A percentile compares a stretch with the other conserved stretches of the same genome.
phyloP scores from a whole-genome alignment of 2,113 vertebrate species.

The Lota lota region DNA sequence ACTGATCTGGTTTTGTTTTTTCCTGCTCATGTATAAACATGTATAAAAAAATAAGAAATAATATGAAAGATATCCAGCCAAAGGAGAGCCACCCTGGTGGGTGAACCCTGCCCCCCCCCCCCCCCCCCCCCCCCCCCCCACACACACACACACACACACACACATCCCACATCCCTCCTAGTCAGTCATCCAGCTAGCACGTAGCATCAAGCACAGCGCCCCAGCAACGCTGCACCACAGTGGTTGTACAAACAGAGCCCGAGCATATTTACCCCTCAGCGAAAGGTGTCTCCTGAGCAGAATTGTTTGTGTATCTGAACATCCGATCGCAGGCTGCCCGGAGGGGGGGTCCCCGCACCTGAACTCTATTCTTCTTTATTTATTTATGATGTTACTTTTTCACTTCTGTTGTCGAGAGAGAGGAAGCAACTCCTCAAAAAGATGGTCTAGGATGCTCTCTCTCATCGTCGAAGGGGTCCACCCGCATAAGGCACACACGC shows the following conservation, averaged over 20 bases:
- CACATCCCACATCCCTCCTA: not conserved
- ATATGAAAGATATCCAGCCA: too few species aligned
- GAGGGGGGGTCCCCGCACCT: slow-evolving; percentile 39
- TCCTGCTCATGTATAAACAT: too few species aligned
- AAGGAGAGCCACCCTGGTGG: too few species aligned
- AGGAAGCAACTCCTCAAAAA: slow-evolving; percentile 38
- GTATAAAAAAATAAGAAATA: too few species aligned
- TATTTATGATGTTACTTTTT: slow-evolving; percentile 32
- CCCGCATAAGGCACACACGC: too few species aligned
- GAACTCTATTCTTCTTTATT: slow-evolving; percentile 52
- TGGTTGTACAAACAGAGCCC: slow-evolving; percentile 50
- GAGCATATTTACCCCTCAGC: slow-evolving; percentile 61
- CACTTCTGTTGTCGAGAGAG: slow-evolving; percentile 13
- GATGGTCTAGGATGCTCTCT: slow-evolving; percentile 48
- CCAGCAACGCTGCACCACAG: slow-evolving; percentile 23
- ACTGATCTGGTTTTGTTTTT: too few species aligned
- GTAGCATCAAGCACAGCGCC: slow-evolving; percentile 8
- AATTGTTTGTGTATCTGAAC: slow-evolving; percentile 57
- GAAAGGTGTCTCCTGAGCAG: slow-evolving; percentile 55
- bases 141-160: not conserved
- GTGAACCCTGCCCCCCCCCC: too few species aligned
- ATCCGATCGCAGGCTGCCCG: slow-evolving; percentile 49
- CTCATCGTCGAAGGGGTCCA: slow-evolving; percentile 16
- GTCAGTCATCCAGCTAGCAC: slow-evolving; percentile 39
- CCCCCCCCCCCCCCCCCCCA: too few species aligned